Evolutionary conservation across 2,797 vertebrate genomes (phyloP), one percentile per base, ranked within the genome.

Genomic region (Channallabes apus): DNA sequence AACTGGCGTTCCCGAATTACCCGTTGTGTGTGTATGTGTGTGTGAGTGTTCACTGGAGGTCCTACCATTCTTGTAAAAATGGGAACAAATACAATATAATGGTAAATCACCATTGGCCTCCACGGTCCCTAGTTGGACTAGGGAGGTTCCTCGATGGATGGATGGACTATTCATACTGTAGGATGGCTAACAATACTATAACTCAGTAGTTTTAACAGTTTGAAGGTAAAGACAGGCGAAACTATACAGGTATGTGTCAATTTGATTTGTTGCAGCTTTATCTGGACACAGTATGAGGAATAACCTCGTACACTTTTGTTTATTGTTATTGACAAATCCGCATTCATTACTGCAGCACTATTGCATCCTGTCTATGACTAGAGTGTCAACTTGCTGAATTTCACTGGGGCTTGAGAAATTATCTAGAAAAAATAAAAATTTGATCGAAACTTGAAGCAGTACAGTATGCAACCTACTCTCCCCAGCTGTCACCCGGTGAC

Each of bases 401-500:
- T 78, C 56, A 35, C 54, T 2, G 14, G 6, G 20, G 76, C 32
- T 61, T 62, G 76, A 62, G 76, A 62, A 79, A 62, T 78, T 61
- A 78, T 78, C 61, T 24, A 8, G 22, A 15, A 38, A 59, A 75
- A 80, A 35, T 2, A 80, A 64, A 11, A 46, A 11, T 51, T 27
- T 41, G 59, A 80, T 80, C 59, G 38, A 11, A 29, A 65, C 61
- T 12, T 9, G 7, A 51, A 65, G 78, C 61, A 38, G 80, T 38
- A 69, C 80, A 69, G 8, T 65, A 72, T 78, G 46, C 22, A 68
- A 68, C 73, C 82, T 54, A 3, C 68, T 65, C 82, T 65, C 38
- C 38, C 61, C 61, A 56, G 51, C 58, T 84, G 72, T 84, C 82
- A 77, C 46, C 46, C 73, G 18, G n/a, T 83, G 61, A 83, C 82